phyloP scores from a whole-genome alignment of 23 tunicate species.

The Trididemnum miniatum region DNA sequence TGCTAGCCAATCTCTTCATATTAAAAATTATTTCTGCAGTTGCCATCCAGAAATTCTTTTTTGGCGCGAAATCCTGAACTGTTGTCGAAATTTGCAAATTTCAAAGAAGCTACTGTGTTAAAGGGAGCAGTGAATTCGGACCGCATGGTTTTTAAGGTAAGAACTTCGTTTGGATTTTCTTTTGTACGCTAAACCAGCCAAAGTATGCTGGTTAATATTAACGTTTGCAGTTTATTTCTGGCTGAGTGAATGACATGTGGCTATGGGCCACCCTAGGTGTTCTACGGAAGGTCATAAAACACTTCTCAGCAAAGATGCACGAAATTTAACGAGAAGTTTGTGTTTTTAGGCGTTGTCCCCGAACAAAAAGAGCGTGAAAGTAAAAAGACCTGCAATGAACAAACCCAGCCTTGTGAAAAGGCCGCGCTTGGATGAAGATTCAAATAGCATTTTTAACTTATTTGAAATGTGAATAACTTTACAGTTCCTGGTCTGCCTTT shows the following conservation, averaged over 20 bases:
- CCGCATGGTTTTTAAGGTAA: conserved; percentile 91
- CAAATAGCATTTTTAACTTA: conserved; percentile 77
- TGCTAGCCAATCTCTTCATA: no score
- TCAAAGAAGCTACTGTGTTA: conserved; percentile 46
- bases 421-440: conserved; percentile 75
- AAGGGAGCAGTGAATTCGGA: conserved; percentile 81
- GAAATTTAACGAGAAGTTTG: no score
- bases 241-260: no score
- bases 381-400: conserved; percentile 1
- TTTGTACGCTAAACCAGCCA: no score
- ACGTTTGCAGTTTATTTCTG: no score
- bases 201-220: no score
- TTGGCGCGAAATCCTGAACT: conserved; percentile 56
- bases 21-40: neutral
- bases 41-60: conserved; percentile 60
- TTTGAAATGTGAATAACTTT: conserved; percentile 51
- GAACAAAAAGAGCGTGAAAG: conserved; percentile 14
- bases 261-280: no score
- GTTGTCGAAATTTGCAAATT: conserved; percentile 64
- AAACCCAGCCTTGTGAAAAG: conserved; percentile 21
- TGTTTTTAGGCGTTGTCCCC: conserved; percentile 49
- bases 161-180: neutral
- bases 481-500: no score
- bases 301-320: no score
- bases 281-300: no score